Evolutionary conservation across 2,888 invertebrate species (phyloP), one percentile per base, ranked within the genome.

Genomic region (Drosophila borborema): DNA sequence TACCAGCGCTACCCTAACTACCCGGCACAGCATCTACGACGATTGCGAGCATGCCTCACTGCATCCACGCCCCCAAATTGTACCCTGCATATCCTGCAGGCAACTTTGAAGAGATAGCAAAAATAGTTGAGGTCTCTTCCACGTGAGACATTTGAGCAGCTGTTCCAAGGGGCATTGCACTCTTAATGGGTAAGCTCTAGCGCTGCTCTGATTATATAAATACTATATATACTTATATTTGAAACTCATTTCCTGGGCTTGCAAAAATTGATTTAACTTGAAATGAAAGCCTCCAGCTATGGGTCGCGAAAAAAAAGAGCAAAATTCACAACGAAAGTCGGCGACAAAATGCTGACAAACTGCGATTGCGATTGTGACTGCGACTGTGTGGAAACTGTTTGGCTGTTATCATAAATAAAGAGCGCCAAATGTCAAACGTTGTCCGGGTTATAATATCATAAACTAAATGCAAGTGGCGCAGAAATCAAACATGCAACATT

Each of bases 391-490:
- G 63, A 67, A 85, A 75, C 76, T 64, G 75, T 16, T 34, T 49
- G 64, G 74, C 81, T 82, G 82, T 85, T 87, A 85, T 87, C 87
- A 87, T 86, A 86, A 86, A 86, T 86, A 86, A 87, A 77, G 80
- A 72, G 74, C 78, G 79, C 74, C 75, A 86, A 85, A 86, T 85
- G 85, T 85, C 85, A 84, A 82, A 81, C 80, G 77, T 72, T 72
- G 77, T 77, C 77, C 86, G 77, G 67, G 74, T 71, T 78, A 78
- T 86, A 83, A 83, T 87, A 88, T 86, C 86, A 86, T 87, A 87
- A 87, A 87, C 81, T 81, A 89, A 86, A 87, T 89, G 82, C 85
- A 89, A 89, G 87, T 89, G 83, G 89, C 89, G 89, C 89, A 89
- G 72, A 82, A 85, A 85, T 85, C 87, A 85, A 86, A 81, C 78